Conservation (phyloP, 2,797 vertebrate genomes). For the Dipus sagitta region DNA sequence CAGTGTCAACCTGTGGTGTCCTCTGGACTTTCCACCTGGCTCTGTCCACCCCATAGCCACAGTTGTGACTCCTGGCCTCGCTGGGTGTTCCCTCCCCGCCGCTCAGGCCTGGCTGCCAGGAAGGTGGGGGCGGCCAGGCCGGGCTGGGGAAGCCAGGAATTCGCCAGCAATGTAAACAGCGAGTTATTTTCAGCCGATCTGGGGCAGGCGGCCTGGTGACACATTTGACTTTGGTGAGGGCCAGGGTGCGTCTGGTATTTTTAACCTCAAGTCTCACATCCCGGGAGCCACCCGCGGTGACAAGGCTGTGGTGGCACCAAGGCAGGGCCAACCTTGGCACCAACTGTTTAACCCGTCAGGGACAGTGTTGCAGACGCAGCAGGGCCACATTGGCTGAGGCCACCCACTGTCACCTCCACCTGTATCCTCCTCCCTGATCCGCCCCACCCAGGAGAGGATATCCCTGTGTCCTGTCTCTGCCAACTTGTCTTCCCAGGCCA, state of each 20-base stretch:
- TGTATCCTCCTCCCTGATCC: too few species aligned
- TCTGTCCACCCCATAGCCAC: neutral
- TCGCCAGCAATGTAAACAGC: conserved; percentile 80
- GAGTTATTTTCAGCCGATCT: conserved; percentile 71
- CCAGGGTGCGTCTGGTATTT: conserved; percentile 44
- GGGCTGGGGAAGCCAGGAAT: conserved; percentile 69
- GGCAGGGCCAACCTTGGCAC: neutral
- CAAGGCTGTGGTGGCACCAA: neutral
- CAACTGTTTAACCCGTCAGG: neutral
- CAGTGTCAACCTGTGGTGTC: neutral
- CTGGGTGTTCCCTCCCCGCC: neutral
- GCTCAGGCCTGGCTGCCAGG: conserved; percentile 52
- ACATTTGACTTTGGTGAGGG: conserved; percentile 74
- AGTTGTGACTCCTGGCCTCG: neutral
- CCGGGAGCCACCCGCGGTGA: neutral
- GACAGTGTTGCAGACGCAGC: neutral
- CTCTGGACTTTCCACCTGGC: neutral
- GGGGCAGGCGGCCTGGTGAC: conserved; percentile 54
- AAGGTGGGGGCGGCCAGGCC: conserved; percentile 57
- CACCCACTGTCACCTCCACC: neutral
- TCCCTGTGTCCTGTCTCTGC: neutral
- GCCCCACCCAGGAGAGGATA: neutral
- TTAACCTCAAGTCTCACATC: conserved; percentile 59
- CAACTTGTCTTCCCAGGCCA: conserved; percentile 33
- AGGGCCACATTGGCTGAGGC: too few species aligned